Conservation (phyloP, 2,113 vertebrate species). For the Atrichornis clamosus region DNA sequence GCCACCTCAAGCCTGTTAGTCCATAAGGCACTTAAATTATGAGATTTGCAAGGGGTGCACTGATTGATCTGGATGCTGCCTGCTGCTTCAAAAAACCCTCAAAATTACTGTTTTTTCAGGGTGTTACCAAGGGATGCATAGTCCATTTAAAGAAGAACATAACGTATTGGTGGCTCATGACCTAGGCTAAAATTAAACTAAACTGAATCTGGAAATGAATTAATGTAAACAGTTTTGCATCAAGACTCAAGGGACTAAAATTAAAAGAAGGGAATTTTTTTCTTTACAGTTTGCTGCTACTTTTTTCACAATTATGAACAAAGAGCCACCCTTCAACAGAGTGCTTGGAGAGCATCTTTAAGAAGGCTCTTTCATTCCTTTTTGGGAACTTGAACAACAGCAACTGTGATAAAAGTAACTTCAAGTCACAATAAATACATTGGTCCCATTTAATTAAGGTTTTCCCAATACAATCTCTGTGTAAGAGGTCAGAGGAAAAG, state of each 20-base stretch:
- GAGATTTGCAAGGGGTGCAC: background rate
- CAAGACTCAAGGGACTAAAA: background rate
- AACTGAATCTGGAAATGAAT: background rate
- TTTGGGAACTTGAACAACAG: background rate
- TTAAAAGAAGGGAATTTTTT: background rate
- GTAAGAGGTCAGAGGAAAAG: background rate
- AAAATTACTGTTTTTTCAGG: background rate
- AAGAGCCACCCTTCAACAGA: background rate
- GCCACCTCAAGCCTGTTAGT: background rate
- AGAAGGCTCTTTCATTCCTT: background rate
- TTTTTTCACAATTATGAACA: background rate
- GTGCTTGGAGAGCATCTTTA: background rate
- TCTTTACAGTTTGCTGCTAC: background rate
- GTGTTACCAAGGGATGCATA: background rate
- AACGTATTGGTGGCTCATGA: background rate
- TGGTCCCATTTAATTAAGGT: constrained; percentile 25
- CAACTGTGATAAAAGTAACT: background rate
- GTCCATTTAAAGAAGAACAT: background rate
- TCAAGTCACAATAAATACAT: constrained; percentile 8
- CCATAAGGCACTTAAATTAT: background rate
- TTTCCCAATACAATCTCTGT: constrained; percentile 4
- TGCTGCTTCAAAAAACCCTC: background rate
- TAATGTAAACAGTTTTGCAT: background rate
- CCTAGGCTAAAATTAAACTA: background rate
- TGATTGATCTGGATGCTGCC: background rate